A percentile compares a stretch with the other conserved stretches of the same genome.
Evolutionary conservation across 2,113 vertebrate genomes (phyloP).

Genomic region (Gymnobelideus leadbeateri): DNA sequence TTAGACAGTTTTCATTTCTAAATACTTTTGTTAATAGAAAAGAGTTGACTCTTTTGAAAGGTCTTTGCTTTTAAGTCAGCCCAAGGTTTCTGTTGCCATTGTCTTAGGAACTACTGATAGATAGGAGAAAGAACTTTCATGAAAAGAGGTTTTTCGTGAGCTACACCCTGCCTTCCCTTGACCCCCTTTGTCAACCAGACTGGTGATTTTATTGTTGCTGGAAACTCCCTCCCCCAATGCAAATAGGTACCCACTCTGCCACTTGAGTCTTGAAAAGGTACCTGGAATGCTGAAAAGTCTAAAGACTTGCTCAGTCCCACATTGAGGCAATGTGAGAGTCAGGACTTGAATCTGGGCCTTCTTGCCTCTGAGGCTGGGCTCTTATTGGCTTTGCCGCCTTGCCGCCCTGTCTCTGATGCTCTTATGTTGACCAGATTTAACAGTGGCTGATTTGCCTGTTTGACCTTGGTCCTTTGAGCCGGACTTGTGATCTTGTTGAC

Average conservation of each 20-base stretch:
- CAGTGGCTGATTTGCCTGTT: neutral
- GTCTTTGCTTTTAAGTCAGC: conserved; percentile 7
- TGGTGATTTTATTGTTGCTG: neutral
- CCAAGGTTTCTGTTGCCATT: neutral
- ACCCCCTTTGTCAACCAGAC: neutral
- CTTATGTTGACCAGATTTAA: too few relatives aligned
- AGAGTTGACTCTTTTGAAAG: neutral
- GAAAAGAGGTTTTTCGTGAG: neutral
- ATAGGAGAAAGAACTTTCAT: neutral
- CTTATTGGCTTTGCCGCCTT: neutral
- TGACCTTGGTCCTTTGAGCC: neutral
- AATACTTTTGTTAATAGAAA: neutral
- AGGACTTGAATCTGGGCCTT: neutral
- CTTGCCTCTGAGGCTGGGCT: too few relatives aligned
- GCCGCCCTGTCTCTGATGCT: too few relatives aligned
- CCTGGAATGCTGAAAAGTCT: neutral
- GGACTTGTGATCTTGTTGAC: neutral
- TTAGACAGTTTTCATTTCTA: neutral
- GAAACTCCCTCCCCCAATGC: neutral
- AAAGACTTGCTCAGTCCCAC: too few relatives aligned
- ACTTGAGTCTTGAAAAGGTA: too few relatives aligned
- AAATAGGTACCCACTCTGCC: too few relatives aligned
- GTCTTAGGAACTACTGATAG: neutral
- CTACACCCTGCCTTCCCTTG: too few relatives aligned
- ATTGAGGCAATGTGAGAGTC: neutral